Evolutionary conservation across 2,113 vertebrate genomes (phyloP).

Genomic region (Corythornis cristatus): DNA sequence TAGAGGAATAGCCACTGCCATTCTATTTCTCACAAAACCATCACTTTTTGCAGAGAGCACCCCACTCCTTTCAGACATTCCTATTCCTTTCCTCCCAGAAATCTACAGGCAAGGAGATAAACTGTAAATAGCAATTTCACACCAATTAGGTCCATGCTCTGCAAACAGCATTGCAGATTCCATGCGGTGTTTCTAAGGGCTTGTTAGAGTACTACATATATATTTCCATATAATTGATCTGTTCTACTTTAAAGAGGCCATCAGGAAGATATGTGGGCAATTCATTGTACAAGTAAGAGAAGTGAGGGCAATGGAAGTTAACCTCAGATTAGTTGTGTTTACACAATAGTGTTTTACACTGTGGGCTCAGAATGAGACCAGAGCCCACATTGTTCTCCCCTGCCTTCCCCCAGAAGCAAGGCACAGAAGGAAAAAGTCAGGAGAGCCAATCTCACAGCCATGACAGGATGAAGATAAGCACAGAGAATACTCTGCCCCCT

Average conservation of each 20-base stretch:
- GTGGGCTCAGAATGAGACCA: neutral
- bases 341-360: neutral
- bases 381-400: neutral
- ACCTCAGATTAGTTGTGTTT: conserved; percentile 34
- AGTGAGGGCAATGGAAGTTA: conserved; percentile 16
- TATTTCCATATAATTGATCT: conserved; percentile 67
- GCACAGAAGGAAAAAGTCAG: neutral
- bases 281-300: conserved; percentile 31
- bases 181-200: neutral
- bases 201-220: neutral
- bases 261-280: conserved; percentile 51
- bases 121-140: conserved; percentile 48
- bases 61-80: neutral
- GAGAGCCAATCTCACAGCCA: neutral
- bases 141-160: conserved; percentile 47
- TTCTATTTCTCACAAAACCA: neutral
- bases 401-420: neutral
- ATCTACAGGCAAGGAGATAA: conserved; percentile 30
- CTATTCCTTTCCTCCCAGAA: neutral
- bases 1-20: neutral
- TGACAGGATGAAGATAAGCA: neutral
- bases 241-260: conserved; percentile 44
- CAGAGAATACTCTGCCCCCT: neutral
- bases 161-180: neutral
- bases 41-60: neutral